These are phyloP conservation scores for Festucalex cinctus DNA, from an alignment of 2,113 vertebrate species.

Conservation along the genomic window DNA sequence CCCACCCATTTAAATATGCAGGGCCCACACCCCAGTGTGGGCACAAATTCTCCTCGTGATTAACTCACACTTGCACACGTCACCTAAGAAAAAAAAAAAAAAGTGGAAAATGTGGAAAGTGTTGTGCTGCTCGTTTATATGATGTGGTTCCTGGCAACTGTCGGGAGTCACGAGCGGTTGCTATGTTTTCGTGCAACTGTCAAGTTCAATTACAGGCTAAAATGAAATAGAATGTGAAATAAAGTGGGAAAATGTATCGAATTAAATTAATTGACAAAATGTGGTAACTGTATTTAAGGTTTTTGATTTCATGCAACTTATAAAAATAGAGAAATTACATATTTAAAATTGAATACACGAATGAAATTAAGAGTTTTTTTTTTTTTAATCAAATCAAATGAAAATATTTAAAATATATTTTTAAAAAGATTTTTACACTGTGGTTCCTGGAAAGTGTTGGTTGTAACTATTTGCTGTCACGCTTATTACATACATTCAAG, in stretches of 20 bases:
- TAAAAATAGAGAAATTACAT: too few relatives aligned
- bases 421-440: too few relatives aligned
- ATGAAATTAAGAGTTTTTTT: too few relatives aligned
- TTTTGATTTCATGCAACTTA: too few relatives aligned
- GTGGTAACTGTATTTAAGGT: too few relatives aligned
- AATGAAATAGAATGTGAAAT: neutral
- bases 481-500: too few relatives aligned
- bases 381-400: too few relatives aligned
- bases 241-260: neutral
- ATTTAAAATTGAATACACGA: too few relatives aligned
- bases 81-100: conserved; percentile 22
- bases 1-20: conserved; percentile 44
- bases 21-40: conserved; percentile 52
- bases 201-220: conserved; percentile 1
- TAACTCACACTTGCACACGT: conserved; percentile 40
- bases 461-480: too few relatives aligned
- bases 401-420: too few relatives aligned
- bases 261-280: too few relatives aligned
- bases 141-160: conserved; percentile 26
- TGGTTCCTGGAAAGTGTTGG: too few relatives aligned
- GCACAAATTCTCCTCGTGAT: conserved; percentile 41
- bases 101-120: conserved; percentile 40
- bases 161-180: conserved; percentile 18
- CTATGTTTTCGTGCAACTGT: conserved; percentile 33
- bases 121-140: conserved; percentile 33